Percentiles rank a stretch among this genome's conserved stretches.
Conservation (phyloP, 2,113 vertebrate genomes). For the Psittacara wagleri region DNA sequence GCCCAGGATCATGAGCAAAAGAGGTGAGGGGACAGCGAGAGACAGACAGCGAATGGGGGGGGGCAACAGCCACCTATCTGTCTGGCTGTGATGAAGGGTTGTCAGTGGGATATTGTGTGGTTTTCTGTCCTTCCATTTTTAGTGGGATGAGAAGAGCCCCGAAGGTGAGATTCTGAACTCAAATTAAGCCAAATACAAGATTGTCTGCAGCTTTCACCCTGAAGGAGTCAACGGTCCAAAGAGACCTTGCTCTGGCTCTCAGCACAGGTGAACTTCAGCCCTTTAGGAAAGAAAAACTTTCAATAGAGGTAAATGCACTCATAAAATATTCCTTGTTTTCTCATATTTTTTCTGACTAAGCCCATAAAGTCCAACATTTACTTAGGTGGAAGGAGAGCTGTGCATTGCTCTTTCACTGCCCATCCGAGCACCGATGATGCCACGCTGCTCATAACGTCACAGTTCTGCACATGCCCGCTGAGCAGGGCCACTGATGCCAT, state of each 20-base stretch:
- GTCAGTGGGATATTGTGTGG: not conserved
- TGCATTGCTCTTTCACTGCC: not conserved
- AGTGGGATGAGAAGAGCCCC: accelerated
- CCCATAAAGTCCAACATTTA: not conserved
- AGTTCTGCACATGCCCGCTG: not conserved
- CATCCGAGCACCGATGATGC: not conserved
- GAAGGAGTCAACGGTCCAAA: not conserved
- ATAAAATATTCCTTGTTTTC: not conserved
- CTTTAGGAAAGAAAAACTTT: not conserved
- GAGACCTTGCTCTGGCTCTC: not conserved
- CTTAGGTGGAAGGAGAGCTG: not conserved
- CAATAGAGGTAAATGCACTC: accelerated
- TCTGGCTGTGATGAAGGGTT: not conserved
- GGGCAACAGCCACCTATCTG: not conserved
- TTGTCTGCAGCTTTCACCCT: not conserved
- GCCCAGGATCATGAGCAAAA: not conserved
- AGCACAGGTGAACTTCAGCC: not conserved
- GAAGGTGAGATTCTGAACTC: not conserved
- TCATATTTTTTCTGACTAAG: not conserved
- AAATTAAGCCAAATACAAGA: not conserved
- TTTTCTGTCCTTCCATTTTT: not conserved
- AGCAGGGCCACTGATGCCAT: not conserved
- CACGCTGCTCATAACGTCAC: not conserved
- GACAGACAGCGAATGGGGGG: not conserved
- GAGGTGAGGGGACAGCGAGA: not conserved